phyloP scores from a whole-genome alignment of 2,113 vertebrate species.

The Herpailurus yagouaroundi region DNA sequence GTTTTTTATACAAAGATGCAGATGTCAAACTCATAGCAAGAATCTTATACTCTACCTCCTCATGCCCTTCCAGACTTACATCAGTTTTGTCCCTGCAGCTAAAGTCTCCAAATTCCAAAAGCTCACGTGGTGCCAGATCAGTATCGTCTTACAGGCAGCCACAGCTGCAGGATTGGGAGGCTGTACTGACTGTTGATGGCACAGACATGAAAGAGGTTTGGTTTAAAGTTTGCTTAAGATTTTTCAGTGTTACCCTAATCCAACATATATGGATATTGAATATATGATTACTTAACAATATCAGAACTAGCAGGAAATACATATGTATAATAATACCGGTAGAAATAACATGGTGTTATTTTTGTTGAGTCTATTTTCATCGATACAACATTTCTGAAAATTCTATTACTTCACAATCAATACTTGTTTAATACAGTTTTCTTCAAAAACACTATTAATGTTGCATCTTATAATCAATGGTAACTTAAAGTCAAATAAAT shows the following conservation, averaged over 20 bases:
- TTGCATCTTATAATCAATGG: neutral
- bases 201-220: neutral
- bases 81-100: neutral
- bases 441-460: neutral
- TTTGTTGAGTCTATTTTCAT: neutral
- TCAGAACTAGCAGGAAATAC: neutral
- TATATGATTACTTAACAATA: neutral
- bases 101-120: neutral
- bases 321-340: neutral
- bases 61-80: neutral
- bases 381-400: neutral
- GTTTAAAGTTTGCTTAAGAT: neutral
- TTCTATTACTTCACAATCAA: neutral
- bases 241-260: neutral
- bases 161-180: neutral
- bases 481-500: neutral
- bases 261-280: neutral
- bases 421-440: neutral
- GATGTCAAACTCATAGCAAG: conserved; percentile 86
- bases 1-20: conserved; percentile 86
- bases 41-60: conserved; percentile 67
- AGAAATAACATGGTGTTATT: neutral
- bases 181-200: neutral
- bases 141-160: rapidly evolving
- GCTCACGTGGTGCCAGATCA: neutral